phyloP scores from a whole-genome alignment of 1,140 invertebrate genomes.

The Teleopsis dalmanni region DNA sequence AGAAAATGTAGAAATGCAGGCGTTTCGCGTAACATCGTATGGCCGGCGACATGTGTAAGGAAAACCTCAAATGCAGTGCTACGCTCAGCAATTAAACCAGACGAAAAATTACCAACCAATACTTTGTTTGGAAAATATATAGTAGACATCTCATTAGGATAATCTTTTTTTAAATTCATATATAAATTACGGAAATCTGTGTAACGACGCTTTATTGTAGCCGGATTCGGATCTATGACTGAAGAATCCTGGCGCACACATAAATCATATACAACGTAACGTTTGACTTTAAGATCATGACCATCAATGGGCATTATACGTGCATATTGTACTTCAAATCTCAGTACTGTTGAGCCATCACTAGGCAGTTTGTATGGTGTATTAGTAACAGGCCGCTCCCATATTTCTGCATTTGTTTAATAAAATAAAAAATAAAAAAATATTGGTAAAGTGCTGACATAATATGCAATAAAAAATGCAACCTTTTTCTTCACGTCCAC shows the following conservation, averaged over 20 bases:
- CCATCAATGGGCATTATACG: constrained; percentile 42
- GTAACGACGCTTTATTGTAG: constrained; percentile 62
- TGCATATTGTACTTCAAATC: constrained; percentile 48
- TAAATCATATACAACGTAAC: constrained; percentile 57
- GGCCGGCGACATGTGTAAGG: constrained; percentile 52
- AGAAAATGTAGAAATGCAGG: constrained; percentile 59
- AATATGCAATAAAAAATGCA: background rate
- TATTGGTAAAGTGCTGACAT: background rate
- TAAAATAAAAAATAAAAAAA: background rate
- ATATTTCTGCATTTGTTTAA: constrained; percentile 19
- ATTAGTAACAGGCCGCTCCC: constrained; percentile 22
- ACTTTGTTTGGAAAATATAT: constrained; percentile 68
- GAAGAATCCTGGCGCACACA: constrained; percentile 49
- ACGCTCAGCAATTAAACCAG: constrained; percentile 60
- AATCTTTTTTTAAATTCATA: constrained; percentile 53
- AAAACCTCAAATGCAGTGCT: constrained; percentile 65
- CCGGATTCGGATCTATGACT: constrained; percentile 51
- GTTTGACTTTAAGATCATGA: constrained; percentile 50
- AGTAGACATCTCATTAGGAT: constrained; percentile 50
- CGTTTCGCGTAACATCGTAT: constrained; percentile 54
- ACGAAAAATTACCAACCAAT: constrained; percentile 67
- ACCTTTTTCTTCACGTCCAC: constrained; percentile 26
- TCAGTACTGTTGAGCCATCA: constrained; percentile 27
- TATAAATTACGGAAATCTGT: constrained; percentile 68
- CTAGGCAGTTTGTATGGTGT: constrained; percentile 15